Evolutionary conservation across 2,888 invertebrate species (phyloP), one percentile per base, ranked within the genome.

Genomic region (Eupelmus urozonus): DNA sequence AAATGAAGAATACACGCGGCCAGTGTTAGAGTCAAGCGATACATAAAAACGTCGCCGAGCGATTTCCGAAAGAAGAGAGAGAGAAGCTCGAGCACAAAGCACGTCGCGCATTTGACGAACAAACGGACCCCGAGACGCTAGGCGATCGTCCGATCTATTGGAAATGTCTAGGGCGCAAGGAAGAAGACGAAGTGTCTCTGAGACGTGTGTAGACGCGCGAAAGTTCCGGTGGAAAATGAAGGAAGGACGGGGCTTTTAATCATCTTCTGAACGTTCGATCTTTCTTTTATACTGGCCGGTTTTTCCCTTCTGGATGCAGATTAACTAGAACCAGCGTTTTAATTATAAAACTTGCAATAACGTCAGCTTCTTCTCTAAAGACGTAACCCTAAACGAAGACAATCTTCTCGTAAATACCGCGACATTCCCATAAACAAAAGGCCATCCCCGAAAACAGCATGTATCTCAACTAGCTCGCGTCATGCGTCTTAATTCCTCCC

Each of bases 61-160:
- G 53, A 53, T 53, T 53, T 53, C 20, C 53, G 20, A 20, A 5
- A 57, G n/a, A 5, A 16, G 7, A 29, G 16, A 57, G 18, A 1
- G n/a, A 13, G 18, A 59, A 18, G 59, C 29, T 59, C 18, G 27
- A 57, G 53, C 9, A 25, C n/a, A 65, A 65, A 65, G 65, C 65
- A 49, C 27, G 65, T 65, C 49, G 49, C 27, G 49, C 49, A 65
- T 45, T 65, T 65, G 65, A 65, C 65, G 65, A 49, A n/a, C 65
- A 49, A 40, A 20, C 16, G 65, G 18, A 20, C 25, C n/a, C n/a
- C n/a, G n/a, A n/a, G n/a, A n/a, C n/a, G n/a, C n/a, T n/a, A n/a
- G n/a, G n/a, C n/a, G n/a, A n/a, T n/a, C 59, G 29, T 16, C 27
- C 65, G 65, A 63, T 49, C 49, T 65, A 65, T 65, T 65, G 65